Conservation (phyloP, 2,113 vertebrate genomes). For the Misgurnus anguillicaudatus region DNA sequence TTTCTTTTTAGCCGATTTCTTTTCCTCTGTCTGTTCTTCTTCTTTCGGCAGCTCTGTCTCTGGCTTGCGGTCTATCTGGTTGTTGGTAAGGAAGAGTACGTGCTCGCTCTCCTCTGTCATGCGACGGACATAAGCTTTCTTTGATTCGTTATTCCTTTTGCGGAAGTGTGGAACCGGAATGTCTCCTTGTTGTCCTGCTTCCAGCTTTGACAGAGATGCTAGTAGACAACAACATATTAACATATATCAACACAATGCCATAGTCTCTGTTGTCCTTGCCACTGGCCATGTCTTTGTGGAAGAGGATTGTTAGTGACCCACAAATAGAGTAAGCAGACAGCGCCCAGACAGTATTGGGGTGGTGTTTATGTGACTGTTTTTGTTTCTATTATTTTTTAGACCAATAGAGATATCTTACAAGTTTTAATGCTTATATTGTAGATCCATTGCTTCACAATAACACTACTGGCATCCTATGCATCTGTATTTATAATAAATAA, state of each 20-base stretch:
- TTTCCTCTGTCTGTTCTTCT: conserved; percentile 54
- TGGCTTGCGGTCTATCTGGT: conserved; percentile 79
- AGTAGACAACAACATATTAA: background rate
- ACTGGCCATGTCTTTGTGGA: background rate
- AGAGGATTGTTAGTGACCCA: background rate
- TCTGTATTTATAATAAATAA: background rate
- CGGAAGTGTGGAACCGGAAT: conserved; percentile 80
- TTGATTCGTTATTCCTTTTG: conserved; percentile 73
- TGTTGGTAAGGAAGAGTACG: conserved; percentile 83
- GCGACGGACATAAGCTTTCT: conserved; percentile 74
- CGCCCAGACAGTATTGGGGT: background rate
- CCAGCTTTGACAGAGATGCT: conserved; percentile 45
- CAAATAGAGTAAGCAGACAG: background rate
- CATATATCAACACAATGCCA: background rate
- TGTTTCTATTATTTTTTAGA: no score
- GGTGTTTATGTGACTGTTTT: background rate
- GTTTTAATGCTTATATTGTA: no score
- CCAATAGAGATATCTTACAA: no score
- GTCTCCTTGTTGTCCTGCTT: conserved; percentile 56
- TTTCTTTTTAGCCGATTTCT: conserved; percentile 83
- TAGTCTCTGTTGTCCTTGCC: background rate
- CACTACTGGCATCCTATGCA: no score
- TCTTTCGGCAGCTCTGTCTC: conserved; percentile 72
- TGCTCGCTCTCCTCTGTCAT: conserved; percentile 84
- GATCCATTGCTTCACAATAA: no score